phyloP scores from a whole-genome alignment of 2,888 invertebrate genomes.

The Microctonus aethiopoides region DNA sequence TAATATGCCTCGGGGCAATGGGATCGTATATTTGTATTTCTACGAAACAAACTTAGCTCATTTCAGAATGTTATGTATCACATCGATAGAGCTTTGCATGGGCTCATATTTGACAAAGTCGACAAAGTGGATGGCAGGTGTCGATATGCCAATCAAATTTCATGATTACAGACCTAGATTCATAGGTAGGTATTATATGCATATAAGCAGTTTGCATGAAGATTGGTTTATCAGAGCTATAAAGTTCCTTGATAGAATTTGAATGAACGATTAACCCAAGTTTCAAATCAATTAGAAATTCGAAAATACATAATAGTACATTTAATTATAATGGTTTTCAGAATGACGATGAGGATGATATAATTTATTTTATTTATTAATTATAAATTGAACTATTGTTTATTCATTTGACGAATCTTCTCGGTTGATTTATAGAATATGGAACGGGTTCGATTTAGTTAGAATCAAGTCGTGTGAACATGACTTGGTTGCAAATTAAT shows the following conservation, averaged over 20 bases:
- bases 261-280: not conserved
- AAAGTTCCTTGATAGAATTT: conserved; percentile 35
- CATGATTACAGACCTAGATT: conserved; percentile 48
- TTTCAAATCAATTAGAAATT: not conserved
- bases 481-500: too few species aligned
- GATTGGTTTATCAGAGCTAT: conserved; percentile 39
- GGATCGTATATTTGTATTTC: conserved; percentile 18
- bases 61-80: conserved; percentile 27
- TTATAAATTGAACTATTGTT: too few species aligned
- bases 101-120: conserved; percentile 50
- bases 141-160: conserved; percentile 58
- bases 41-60: conserved; percentile 27
- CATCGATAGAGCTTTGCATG: conserved; percentile 39
- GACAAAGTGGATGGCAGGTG: conserved; percentile 48
- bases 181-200: too few species aligned
- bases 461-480: too few species aligned
- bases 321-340: not conserved
- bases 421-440: too few species aligned
- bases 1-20: not conserved
- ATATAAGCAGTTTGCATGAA: too few species aligned
- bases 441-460: too few species aligned
- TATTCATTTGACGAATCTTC: too few species aligned
- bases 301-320: not conserved
- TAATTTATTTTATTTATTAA: not conserved
- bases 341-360: not conserved